A percentile compares a stretch with the other conserved stretches of the same genome.
These are phyloP conservation scores for Entomobrya multifasciata DNA, from an alignment of 2,888 invertebrate genomes.

Conservation along the genomic window DNA sequence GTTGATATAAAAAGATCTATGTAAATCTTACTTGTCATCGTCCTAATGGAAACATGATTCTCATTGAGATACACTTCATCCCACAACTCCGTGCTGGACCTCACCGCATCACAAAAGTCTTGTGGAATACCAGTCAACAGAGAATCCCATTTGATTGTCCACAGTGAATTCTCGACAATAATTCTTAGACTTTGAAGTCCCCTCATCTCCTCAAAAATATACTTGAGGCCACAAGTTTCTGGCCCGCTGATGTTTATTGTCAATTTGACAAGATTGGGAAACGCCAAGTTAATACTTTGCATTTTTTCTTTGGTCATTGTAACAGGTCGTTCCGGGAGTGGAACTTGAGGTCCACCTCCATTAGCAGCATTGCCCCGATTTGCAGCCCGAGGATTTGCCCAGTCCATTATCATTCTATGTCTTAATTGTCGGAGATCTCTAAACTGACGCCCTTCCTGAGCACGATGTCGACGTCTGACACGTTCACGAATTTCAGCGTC, in stretches of 20 bases:
- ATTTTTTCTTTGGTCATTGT: conserved; percentile 64
- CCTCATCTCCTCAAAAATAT: conserved; percentile 65
- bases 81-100: conserved; percentile 52
- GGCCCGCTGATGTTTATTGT: conserved; percentile 62
- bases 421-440: not conserved
- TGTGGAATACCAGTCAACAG: conserved; percentile 54
- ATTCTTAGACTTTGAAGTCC: conserved; percentile 45
- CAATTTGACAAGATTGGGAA: conserved; percentile 54
- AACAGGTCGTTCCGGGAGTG: conserved; percentile 60
- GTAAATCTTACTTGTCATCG: conserved; percentile 45
- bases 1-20: not conserved
- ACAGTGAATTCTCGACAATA: conserved; percentile 59
- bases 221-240: conserved; percentile 54
- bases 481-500: not conserved
- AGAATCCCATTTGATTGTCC: conserved; percentile 65
- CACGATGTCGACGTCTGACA: not conserved
- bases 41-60: conserved; percentile 54
- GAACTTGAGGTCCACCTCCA: conserved; percentile 17
- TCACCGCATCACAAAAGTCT: conserved; percentile 67
- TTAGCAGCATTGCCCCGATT: not conserved
- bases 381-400: not conserved
- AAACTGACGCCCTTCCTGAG: not conserved
- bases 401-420: conserved; percentile 21
- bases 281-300: conserved; percentile 63
- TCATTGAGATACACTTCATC: conserved; percentile 64